Conservation (phyloP, 2,888 invertebrate genomes). For the Acanthacorydalis orientalis region DNA sequence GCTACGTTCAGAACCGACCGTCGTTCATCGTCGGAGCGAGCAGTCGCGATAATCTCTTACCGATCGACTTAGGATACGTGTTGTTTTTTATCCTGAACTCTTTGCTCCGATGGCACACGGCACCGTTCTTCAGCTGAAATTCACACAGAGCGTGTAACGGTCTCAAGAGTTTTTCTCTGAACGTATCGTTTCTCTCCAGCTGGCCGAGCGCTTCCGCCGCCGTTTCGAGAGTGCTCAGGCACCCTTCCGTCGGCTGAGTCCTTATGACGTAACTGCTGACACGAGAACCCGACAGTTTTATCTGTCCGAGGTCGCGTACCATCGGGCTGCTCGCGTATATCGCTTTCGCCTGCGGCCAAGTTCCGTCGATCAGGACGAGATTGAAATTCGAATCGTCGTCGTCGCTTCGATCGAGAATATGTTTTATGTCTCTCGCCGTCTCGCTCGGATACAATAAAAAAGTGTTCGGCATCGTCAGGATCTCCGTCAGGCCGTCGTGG, state of each 20-base stretch:
- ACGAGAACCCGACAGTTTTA: constrained; percentile 55
- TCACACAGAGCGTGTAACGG: constrained; percentile 72
- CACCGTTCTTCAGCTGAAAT: constrained; percentile 79
- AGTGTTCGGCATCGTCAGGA: constrained; percentile 49
- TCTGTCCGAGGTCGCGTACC: constrained; percentile 59
- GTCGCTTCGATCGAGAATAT: constrained; percentile 26
- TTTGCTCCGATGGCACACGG: constrained; percentile 85
- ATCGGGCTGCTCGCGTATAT: constrained; percentile 70
- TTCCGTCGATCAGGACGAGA: constrained; percentile 77
- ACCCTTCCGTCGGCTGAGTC: constrained; percentile 84
- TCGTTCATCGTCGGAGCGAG: constrained; percentile 21
- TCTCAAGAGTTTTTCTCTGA: constrained; percentile 48
- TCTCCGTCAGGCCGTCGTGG: constrained; percentile 40
- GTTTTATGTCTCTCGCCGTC: constrained; percentile 49
- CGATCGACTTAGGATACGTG: constrained; percentile 63
- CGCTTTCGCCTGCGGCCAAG: constrained; percentile 91
- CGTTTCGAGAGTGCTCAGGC: constrained; percentile 79
- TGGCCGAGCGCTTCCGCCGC: constrained; percentile 64
- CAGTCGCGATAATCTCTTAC: constrained; percentile 51
- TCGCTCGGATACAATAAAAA: constrained; percentile 68
- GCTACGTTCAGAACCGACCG: too few species aligned
- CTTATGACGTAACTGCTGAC: constrained; percentile 81
- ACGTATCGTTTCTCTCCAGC: constrained; percentile 50
- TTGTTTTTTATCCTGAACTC: constrained; percentile 70
- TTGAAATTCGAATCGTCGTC: constrained; percentile 42